phyloP scores from a whole-genome alignment of 2,113 vertebrate species.

The Microcebus lehilahytsara region DNA sequence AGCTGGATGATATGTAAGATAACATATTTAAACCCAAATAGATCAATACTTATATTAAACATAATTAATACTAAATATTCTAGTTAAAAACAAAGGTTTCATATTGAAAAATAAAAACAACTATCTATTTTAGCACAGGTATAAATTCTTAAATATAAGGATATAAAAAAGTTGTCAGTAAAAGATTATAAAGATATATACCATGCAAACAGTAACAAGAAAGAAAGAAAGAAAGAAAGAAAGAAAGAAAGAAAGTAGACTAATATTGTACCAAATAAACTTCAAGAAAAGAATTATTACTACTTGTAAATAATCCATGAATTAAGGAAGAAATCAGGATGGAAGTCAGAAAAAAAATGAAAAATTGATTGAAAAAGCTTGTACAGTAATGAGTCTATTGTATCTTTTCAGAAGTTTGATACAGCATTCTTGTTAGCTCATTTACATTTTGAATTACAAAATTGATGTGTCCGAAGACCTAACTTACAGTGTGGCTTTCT shows the following conservation, averaged over 20 bases:
- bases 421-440: no score
- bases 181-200: background rate
- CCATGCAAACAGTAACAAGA: background rate
- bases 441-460: background rate
- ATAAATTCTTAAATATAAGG: background rate
- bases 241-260: background rate
- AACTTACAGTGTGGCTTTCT: no score
- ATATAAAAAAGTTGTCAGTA: background rate
- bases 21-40: background rate
- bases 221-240: background rate
- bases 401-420: background rate
- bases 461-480: background rate
- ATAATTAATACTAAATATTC: background rate
- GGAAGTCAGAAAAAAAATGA: background rate
- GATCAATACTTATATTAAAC: background rate
- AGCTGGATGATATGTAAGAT: background rate
- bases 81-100: background rate
- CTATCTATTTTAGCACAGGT: background rate
- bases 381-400: fast-evolving
- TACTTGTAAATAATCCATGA: background rate
- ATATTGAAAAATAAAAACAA: background rate
- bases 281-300: background rate
- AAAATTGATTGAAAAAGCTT: background rate
- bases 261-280: background rate
- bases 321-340: background rate